These are phyloP conservation scores for Phrynocephalus guinanensis DNA, from an alignment of 2,797 vertebrate species.

Conservation along the genomic window DNA sequence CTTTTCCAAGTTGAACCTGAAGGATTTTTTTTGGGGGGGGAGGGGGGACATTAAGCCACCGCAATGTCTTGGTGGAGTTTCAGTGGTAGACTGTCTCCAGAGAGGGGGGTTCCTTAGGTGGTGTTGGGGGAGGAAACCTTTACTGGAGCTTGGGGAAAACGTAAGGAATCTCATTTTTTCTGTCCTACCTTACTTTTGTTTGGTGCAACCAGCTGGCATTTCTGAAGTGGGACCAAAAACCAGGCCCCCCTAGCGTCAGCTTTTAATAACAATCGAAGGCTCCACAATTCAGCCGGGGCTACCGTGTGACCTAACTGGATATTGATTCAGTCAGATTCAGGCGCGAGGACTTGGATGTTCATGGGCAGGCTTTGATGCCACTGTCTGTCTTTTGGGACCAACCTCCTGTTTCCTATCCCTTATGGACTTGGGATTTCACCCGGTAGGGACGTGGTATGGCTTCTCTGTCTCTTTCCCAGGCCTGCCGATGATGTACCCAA, in stretches of 20 bases:
- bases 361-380: too few relatives aligned
- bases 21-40: neutral
- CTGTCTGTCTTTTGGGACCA: too few relatives aligned
- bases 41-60: too few relatives aligned
- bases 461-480: neutral
- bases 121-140: too few relatives aligned
- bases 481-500: neutral
- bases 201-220: neutral
- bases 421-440: neutral
- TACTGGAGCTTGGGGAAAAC: too few relatives aligned
- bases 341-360: neutral
- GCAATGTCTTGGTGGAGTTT: neutral
- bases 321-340: neutral
- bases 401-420: neutral
- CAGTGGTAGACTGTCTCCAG: neutral
- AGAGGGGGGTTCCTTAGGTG: too few relatives aligned
- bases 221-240: too few relatives aligned
- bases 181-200: neutral
- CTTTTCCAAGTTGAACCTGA: neutral
- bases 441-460: too few relatives aligned
- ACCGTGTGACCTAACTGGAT: neutral
- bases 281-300: neutral
- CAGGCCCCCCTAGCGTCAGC: too few relatives aligned
- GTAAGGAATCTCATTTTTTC: too few relatives aligned
- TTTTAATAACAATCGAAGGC: neutral